Evolutionary conservation across 2,888 invertebrate species (phyloP), one percentile per base, ranked within the genome.

Genomic region (Zygogramma bicolorata): DNA sequence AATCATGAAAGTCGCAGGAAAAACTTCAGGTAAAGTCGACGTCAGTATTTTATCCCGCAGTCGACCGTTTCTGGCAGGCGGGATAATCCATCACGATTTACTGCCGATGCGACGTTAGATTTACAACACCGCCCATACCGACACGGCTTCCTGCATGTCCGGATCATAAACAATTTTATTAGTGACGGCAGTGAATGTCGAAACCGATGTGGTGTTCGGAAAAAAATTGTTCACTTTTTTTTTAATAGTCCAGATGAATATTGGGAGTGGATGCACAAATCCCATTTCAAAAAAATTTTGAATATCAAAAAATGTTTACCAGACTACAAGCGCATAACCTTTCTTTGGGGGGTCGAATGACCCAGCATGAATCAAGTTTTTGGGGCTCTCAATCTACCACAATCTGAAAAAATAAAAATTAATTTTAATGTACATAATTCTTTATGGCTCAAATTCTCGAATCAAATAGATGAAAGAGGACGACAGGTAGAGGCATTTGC

Each of bases 81-180:
- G 1, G 46, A 86, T 86, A 86, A 86, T 86, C 86, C 85, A 86
- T 86, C 85, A 85, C 85, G 85, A 86, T 86, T 86, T 86, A 86
- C 85, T 82, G 82, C 81, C 78, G 80, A 81, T 2, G 81, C 79
- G 81, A 79, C 80, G 79, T 80, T 80, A 83, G 83, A 86, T 86
- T 85, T 86, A 85, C 83, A 84, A 82, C 84, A 70, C 10, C 3
- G 18, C 1, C 46, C 46, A 20, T 46, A 46, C 20, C 46, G 46
- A 46, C 46, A 46, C 46, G 46, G 46, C 13, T 46, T 46, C 20
- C 10, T 18, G 20, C 46, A 46, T 46, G 46, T 3, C 46, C 46
- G 46, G 20, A 46, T 46, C 46, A 46, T 46, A 46, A 46, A 46
- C 46, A 46, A 46, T 46, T 22, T 46, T 10, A 46, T 46, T 20